These are phyloP conservation scores for Dexiosoma caninum DNA, from an alignment of 2,888 invertebrate species.

Conservation along the genomic window DNA sequence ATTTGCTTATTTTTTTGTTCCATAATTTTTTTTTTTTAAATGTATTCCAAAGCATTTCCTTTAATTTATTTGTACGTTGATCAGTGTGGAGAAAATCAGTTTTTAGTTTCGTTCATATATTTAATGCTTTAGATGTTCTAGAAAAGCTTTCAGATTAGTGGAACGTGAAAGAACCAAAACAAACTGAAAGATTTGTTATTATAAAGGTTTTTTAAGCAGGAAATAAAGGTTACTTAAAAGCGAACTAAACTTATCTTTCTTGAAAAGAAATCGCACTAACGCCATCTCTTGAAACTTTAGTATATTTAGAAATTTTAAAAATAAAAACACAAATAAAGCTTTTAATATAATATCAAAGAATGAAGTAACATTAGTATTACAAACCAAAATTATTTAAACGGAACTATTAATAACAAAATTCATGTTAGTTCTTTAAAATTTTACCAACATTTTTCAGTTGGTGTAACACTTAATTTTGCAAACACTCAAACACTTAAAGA, in stretches of 20 bases:
- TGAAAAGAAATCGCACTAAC: neutral
- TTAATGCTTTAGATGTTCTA: constrained; percentile 5
- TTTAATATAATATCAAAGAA: constrained; percentile 7
- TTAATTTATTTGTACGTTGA: neutral
- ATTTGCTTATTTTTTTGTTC: too few species aligned
- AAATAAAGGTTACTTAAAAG: neutral
- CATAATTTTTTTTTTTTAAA: too few species aligned
- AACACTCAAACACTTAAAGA: neutral
- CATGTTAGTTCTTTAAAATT: too few species aligned
- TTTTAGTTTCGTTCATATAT: neutral
- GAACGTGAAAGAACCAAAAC: neutral
- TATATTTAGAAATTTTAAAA: neutral
- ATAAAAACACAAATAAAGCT: neutral
- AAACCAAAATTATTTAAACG: too few species aligned
- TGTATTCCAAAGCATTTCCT: too few species aligned
- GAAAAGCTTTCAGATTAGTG: constrained; percentile 17
- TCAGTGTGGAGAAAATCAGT: neutral
- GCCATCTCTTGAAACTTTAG: constrained; percentile 38
- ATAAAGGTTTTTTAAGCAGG: neutral
- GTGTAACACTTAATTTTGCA: constrained; percentile 9
- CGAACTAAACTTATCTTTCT: neutral
- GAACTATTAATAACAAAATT: too few species aligned
- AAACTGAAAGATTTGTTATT: neutral
- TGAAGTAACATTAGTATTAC: too few species aligned
- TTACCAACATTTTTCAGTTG: neutral